Base-by-base conservation (phyloP, 2,797 vertebrate genomes). In the Eremophila alpestris region DNA sequence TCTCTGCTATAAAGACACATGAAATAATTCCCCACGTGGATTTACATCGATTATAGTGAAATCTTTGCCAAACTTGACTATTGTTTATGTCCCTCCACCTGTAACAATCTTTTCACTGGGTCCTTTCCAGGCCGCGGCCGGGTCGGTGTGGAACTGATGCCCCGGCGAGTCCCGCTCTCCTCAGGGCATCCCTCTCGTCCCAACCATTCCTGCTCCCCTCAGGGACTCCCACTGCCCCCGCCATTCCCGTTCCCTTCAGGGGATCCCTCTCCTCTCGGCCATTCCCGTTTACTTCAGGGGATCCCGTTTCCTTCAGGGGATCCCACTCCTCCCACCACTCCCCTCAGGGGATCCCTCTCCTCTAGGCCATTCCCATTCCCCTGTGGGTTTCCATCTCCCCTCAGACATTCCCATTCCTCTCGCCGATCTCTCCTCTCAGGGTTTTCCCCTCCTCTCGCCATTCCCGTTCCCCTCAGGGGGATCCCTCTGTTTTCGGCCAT, bases 11-110 rank as follows among this genome's bases (percentile, higher is more conserved):
- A 15, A 18, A 30, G 30, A 21, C 51, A 34, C 2, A 1, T 0
- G 11, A 26, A 27, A 11, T 16, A 23, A 34, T 12, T 41, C 30
- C 7, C 26, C 22, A 13, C 0, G 1, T 0, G 3, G 11, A n/a
- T 67, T 70, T 55, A 8, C 24, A n/a, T 1, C 1, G 2, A 12
- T 23, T 29, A 10, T 0, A 15, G 17, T 0, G 16, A 21, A 38
- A 56, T 8, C 48, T 54, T 19, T 13, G 8, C 40, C 16, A 5
- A n/a, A 19, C 23, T 5, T 4, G 5, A 45, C 12, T 3, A 6
- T 16, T 3, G 1, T 30, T 84, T 41, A 63, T 54, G 36, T 36
- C 3, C 6, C 5, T 14, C 15, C 6, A 18, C 20, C 18, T 10
- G 0, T 2, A 13, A 9, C 22, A 16, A 36, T 5, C 38, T 23